Evolutionary conservation across 2,888 invertebrate species (phyloP), one percentile per base, ranked within the genome.

Genomic region (Tenthredo amoena): DNA sequence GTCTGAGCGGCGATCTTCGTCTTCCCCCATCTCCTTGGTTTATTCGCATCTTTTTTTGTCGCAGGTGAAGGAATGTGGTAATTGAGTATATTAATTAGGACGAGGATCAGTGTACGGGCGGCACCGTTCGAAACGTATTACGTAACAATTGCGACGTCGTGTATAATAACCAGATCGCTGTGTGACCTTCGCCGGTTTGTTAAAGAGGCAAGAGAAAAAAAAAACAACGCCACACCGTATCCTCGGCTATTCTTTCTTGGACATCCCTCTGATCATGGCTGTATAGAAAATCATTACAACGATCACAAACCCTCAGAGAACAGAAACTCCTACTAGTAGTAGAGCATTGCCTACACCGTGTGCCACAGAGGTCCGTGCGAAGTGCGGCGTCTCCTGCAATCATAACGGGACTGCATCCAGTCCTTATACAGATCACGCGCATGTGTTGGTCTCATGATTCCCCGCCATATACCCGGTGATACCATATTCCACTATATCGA

Each of bases 331-430:
- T n/a, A 62, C 62, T 21, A 12, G 10, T 62, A 62, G 26, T 62
- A 62, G 62, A 62, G 62, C 26, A 62, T 62, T 62, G 62, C 68
- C 68, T 68, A 68, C 68, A 68, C 68, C 40, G 43, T 31, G 62
- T 58, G 37, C 21, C 81, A 5, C 58, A 47, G 68, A 83, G 83
- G 65, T 83, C 68, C 83, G 68, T 50, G 83, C 83, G 47, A 83
- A 83, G 83, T 88, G 88, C 87, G 87, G 88, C 88, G 90, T 89
- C 90, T 88, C 88, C 87, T 87, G 90, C 91, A 91, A 92, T 92
- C 91, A 90, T 92, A 93, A 92, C 92, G 93, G 93, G 92, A 92
- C 90, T 85, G 87, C 90, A 90, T 91, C 91, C 91, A 92, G 91
- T 91, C 90, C 90, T 89, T 89, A 88, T 87, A 84, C 77, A 88